A percentile compares a stretch with the other conserved stretches of the same genome.
These are phyloP conservation scores for Caenorhabditis sp. DNA, from an alignment of 2,888 invertebrate genomes.

Conservation along the genomic window DNA sequence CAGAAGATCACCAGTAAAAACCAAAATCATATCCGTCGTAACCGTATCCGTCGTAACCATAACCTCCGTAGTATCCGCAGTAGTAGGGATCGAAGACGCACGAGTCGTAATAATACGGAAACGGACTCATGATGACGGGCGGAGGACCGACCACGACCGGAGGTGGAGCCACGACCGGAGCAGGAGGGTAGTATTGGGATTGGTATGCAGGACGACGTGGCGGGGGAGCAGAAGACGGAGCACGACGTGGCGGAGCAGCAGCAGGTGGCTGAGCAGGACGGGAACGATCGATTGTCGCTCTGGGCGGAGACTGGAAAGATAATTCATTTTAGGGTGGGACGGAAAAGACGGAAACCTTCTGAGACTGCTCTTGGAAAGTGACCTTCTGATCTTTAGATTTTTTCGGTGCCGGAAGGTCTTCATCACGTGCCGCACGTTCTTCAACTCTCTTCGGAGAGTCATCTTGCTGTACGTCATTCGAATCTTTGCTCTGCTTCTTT, in stretches of 20 bases:
- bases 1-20: constrained; percentile 21
- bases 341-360: not conserved
- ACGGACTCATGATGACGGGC: constrained; percentile 40
- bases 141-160: constrained; percentile 24
- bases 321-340: not conserved
- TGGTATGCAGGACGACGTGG: not conserved
- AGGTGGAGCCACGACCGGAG: constrained; percentile 1
- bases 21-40: constrained; percentile 35
- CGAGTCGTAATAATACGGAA: constrained; percentile 33
- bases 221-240: constrained; percentile 7
- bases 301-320: not conserved
- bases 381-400: too few species aligned
- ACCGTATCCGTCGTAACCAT: constrained; percentile 38
- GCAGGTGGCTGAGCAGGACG: not conserved
- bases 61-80: constrained; percentile 40
- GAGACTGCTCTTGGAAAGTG: too few species aligned
- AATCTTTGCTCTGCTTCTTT: too few species aligned
- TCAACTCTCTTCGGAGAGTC: too few species aligned
- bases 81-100: constrained; percentile 38
- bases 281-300: not conserved
- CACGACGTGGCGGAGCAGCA: constrained; percentile 7
- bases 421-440: not conserved
- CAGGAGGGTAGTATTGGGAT: not conserved
- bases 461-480: not conserved
- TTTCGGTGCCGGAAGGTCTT: too few species aligned